These are phyloP conservation scores for Alcedo quadribrachys DNA, from an alignment of 2,797 vertebrate species.

Conservation along the genomic window DNA sequence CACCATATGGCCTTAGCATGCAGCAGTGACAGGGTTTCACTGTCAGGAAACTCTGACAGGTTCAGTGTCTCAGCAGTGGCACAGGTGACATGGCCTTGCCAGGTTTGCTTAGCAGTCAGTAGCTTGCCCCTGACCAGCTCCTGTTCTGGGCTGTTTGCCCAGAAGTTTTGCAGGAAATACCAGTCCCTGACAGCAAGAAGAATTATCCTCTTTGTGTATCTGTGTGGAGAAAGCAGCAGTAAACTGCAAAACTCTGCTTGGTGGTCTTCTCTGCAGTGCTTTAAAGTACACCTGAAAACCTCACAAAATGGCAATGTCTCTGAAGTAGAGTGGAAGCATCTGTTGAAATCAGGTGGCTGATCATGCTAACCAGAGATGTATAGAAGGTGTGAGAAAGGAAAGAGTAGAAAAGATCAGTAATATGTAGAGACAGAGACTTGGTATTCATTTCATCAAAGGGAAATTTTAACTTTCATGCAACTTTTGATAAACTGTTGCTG, in stretches of 20 bases:
- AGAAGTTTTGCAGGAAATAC: neutral
- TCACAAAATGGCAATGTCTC: neutral
- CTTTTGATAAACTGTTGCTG: neutral
- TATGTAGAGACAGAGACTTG: neutral
- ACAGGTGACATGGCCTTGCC: neutral
- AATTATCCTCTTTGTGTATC: neutral
- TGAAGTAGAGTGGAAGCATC: neutral
- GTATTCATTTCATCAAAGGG: neutral
- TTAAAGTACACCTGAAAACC: neutral
- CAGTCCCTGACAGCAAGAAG: neutral
- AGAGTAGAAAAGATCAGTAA: neutral
- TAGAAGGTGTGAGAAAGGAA: neutral
- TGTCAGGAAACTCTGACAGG: neutral
- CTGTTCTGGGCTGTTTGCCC: neutral
- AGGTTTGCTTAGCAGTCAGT: fast-evolving
- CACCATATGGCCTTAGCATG: neutral
- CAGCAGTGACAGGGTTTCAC: neutral
- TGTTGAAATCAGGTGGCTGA: neutral
- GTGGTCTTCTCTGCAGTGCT: neutral
- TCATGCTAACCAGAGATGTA: neutral
- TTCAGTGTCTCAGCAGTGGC: neutral
- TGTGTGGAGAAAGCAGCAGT: neutral
- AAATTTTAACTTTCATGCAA: neutral
- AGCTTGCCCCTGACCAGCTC: neutral
- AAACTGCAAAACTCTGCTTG: neutral